Evolutionary conservation across 2,113 vertebrate species (phyloP).

Genomic region (Laticauda laticaudata): DNA sequence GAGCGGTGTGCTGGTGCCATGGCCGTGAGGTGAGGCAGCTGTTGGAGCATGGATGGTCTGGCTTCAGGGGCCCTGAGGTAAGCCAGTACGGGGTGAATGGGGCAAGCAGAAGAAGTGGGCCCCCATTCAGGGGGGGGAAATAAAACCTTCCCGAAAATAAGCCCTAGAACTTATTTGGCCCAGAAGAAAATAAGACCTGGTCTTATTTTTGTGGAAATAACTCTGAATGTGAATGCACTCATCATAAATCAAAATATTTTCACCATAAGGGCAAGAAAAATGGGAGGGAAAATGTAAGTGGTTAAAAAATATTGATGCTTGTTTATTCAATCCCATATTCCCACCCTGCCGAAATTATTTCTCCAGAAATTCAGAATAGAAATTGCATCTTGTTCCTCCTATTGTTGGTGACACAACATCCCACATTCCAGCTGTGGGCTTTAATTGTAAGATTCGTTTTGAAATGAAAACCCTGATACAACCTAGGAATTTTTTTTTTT

Average conservation of each 20-base stretch:
- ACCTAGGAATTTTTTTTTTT: background rate
- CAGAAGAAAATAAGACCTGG: too few species aligned
- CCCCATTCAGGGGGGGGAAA: too few species aligned
- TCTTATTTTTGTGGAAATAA: too few species aligned
- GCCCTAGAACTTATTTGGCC: too few species aligned
- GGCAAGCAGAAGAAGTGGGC: too few species aligned
- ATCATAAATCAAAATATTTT: background rate
- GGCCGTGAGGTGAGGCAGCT: too few species aligned
- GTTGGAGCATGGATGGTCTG: too few species aligned
- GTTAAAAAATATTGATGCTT: background rate
- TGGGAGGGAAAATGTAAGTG: background rate
- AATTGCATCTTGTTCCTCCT: background rate
- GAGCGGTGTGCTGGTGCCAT: too few species aligned
- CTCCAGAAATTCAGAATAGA: background rate
- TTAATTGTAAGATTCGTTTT: conserved; percentile 11
- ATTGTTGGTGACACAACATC: background rate
- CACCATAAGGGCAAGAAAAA: background rate
- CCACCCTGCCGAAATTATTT: background rate
- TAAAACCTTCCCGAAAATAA: too few species aligned
- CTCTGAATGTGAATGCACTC: background rate
- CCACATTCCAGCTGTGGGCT: background rate
- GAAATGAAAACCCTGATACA: conserved; percentile 9
- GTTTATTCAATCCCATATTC: background rate
- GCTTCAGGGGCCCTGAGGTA: too few species aligned
- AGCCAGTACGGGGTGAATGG: too few species aligned